These are phyloP conservation scores for Rosalia funebris DNA, from an alignment of 2,888 invertebrate species.

Conservation along the genomic window DNA sequence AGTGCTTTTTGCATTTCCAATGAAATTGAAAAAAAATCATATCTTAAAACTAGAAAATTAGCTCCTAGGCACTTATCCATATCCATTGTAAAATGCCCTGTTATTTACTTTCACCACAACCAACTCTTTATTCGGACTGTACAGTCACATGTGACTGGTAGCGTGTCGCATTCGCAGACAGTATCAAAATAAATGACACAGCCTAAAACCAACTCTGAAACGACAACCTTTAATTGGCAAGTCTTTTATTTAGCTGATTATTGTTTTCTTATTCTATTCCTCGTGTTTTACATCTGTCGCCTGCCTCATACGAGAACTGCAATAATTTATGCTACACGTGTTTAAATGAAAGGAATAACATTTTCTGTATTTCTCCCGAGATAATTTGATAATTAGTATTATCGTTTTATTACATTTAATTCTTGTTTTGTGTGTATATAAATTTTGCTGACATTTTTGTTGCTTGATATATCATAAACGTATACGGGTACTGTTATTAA, in stretches of 20 bases:
- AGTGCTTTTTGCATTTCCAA: too few species aligned
- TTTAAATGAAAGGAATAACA: background rate
- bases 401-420: too few species aligned
- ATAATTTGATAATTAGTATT: too few species aligned
- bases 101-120: background rate
- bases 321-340: background rate
- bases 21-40: too few species aligned
- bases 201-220: slow-evolving; percentile 16
- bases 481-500: too few species aligned
- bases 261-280: slow-evolving; percentile 15
- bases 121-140: slow-evolving; percentile 5
- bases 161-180: slow-evolving; percentile 26
- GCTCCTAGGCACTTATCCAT: too few species aligned
- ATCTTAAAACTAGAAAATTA: too few species aligned
- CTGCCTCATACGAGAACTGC: background rate
- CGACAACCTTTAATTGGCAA: slow-evolving; percentile 16
- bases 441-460: too few species aligned
- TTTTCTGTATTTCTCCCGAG: too few species aligned
- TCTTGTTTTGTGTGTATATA: too few species aligned
- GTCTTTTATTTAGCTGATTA: slow-evolving; percentile 19
- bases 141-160: slow-evolving; percentile 5
- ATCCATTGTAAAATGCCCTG: too few species aligned
- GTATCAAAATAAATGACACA: slow-evolving; percentile 29
- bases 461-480: too few species aligned
- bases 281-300: slow-evolving; percentile 26